phyloP scores from a whole-genome alignment of 1,140 invertebrate species.

The Drosophila lacteicornis region DNA sequence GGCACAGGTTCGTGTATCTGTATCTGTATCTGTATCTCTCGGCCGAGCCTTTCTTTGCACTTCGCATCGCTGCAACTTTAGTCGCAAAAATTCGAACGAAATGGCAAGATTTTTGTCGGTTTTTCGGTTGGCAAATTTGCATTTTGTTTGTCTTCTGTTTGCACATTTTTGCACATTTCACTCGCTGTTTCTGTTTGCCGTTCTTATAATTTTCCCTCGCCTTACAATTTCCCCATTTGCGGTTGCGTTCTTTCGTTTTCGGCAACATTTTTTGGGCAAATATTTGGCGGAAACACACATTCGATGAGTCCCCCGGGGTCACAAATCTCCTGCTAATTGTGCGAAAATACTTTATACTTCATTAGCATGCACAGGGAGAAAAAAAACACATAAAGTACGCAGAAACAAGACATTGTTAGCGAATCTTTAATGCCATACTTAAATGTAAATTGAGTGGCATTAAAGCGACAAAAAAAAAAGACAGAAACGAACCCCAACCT shows the following conservation, averaged over 20 bases:
- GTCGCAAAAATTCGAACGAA: conserved; percentile 60
- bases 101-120: conserved; percentile 1
- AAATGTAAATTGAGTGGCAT: conserved; percentile 15
- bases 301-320: conserved; percentile 12
- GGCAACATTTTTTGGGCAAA: conserved; percentile 69
- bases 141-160: conserved; percentile 70
- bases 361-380: conserved; percentile 3
- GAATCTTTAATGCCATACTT: conserved; percentile 11
- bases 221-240: conserved; percentile 10
- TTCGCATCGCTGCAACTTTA: conserved; percentile 51
- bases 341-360: conserved; percentile 14
- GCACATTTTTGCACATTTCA: conserved; percentile 47
- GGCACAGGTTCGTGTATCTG: conserved; percentile 8
- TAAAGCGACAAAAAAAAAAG: background rate
- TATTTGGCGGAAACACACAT: conserved; percentile 51
- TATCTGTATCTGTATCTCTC: background rate
- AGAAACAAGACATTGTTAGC: conserved; percentile 15
- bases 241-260: conserved; percentile 9
- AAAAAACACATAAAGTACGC: conserved; percentile 14
- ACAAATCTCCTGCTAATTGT: conserved; percentile 23
- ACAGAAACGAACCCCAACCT: conserved; percentile 10
- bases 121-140: conserved; percentile 55
- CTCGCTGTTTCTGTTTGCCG: conserved; percentile 60
- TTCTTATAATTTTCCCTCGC: conserved; percentile 49
- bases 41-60: conserved; percentile 71